Evolutionary conservation across 2,888 invertebrate species (phyloP).

Genomic region (Tenodera sinensis): DNA sequence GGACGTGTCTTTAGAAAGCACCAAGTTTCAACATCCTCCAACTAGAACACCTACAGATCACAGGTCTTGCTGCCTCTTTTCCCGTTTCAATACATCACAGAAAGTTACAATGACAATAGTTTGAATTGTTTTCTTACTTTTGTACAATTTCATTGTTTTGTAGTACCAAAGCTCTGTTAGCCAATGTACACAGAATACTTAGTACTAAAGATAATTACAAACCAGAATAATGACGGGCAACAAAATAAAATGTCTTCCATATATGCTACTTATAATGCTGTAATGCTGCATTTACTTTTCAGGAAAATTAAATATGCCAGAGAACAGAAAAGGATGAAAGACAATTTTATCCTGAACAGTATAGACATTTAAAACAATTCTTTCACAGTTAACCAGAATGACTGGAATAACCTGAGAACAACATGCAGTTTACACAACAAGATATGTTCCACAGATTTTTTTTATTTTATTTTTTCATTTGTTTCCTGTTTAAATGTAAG

Average conservation of each 20-base stretch:
- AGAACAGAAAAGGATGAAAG: not conserved
- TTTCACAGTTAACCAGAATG: not conserved
- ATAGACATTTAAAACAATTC: not conserved
- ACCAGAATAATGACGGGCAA: not conserved
- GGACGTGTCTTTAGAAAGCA: slow-evolving; percentile 19
- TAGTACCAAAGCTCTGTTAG: not conserved
- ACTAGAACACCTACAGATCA: slow-evolving; percentile 18
- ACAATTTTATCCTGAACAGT: not conserved
- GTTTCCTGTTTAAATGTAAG: not conserved
- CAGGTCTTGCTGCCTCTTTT: slow-evolving; percentile 28
- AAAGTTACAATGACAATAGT: slow-evolving; percentile 25
- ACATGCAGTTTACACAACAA: not conserved
- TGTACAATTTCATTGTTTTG: slow-evolving; percentile 29
- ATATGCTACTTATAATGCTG: not conserved
- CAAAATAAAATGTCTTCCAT: not conserved
- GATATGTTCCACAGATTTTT: slow-evolving; percentile 10
- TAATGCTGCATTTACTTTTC: not conserved
- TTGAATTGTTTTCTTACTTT: slow-evolving; percentile 21
- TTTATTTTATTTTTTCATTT: not conserved
- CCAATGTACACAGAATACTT: not conserved
- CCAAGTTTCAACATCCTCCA: not conserved
- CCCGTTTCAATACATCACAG: slow-evolving; percentile 31
- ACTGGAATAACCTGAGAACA: not conserved
- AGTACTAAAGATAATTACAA: not conserved
- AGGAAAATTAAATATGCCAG: not conserved